Percentiles rank a stretch among this genome's conserved stretches.
phyloP scores from a whole-genome alignment of 2,888 invertebrate species.

The Mythimna lalbum region DNA sequence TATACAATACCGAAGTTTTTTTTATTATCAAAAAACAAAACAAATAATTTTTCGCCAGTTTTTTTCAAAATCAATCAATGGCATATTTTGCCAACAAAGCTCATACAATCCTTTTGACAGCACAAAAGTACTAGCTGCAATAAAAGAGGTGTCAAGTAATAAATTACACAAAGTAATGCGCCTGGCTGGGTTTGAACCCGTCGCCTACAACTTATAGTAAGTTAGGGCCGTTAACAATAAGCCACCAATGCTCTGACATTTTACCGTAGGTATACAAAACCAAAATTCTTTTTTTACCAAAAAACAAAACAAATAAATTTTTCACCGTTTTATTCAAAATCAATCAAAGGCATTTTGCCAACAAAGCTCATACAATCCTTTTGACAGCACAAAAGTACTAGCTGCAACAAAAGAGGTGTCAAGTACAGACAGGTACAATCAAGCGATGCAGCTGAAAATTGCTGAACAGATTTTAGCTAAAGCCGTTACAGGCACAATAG shows the following conservation, averaged over 20 bases:
- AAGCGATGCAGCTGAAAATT: conserved; percentile 41
- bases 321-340: conserved; percentile 21
- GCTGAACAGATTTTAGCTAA: conserved; percentile 5
- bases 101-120: conserved; percentile 24
- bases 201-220: too few relatives aligned
- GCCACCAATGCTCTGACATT: too few relatives aligned
- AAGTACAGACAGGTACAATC: conserved; percentile 31
- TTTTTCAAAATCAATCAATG: conserved; percentile 37
- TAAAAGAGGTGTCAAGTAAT: conserved; percentile 33
- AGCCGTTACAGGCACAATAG: not conserved
- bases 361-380: conserved; percentile 16
- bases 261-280: not conserved
- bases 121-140: conserved; percentile 38
- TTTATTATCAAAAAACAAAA: not conserved
- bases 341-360: conserved; percentile 23
- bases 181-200: too few relatives aligned
- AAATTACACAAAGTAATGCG: too few relatives aligned
- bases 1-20: not conserved
- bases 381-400: conserved; percentile 33
- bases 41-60: not conserved
- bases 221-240: too few relatives aligned
- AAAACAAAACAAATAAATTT: not conserved
- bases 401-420: conserved; percentile 37
- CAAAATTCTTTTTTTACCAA: not conserved
- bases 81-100: not conserved